A percentile compares a stretch with the other conserved stretches of the same genome.
phyloP scores from a whole-genome alignment of 2,888 invertebrate species.

The Andricus curvator region DNA sequence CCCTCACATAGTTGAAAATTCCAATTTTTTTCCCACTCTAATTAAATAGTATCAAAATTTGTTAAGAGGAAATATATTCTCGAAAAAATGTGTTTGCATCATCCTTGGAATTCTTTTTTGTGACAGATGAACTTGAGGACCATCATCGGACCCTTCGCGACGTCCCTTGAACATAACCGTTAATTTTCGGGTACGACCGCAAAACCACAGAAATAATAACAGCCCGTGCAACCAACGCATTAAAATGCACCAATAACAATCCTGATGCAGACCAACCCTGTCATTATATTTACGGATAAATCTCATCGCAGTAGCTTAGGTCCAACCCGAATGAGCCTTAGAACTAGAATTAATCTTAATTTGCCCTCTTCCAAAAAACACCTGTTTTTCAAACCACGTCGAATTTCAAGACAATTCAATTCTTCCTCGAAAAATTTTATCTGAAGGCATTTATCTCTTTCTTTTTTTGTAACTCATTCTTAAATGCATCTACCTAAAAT shows the following conservation, averaged over 20 bases:
- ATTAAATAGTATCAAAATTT: background rate
- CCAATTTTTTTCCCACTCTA: background rate
- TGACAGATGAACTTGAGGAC: conserved; percentile 7
- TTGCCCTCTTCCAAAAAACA: background rate
- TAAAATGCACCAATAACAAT: conserved; percentile 35
- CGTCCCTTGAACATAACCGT: conserved; percentile 54
- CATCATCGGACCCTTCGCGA: conserved; percentile 1
- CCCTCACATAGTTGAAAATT: too few species aligned
- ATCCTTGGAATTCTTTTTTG: conserved; percentile 7
- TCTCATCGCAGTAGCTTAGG: conserved; percentile 8
- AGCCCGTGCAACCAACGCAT: conserved; percentile 64
- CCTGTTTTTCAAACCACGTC: background rate
- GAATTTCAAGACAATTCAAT: background rate
- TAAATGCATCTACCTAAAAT: too few species aligned
- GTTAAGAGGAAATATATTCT: background rate
- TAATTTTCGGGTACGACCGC: conserved; percentile 73
- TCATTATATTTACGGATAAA: conserved; percentile 12
- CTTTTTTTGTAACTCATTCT: too few species aligned
- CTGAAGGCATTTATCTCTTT: too few species aligned
- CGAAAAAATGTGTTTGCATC: background rate
- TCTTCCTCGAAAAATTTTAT: background rate
- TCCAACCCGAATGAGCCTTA: background rate
- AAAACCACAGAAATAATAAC: conserved; percentile 74
- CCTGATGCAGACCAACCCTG: conserved; percentile 1
- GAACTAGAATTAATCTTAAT: conserved; percentile 19